Evolutionary conservation across 2,113 vertebrate species (phyloP).

Genomic region (Oxyruncus cristatus): DNA sequence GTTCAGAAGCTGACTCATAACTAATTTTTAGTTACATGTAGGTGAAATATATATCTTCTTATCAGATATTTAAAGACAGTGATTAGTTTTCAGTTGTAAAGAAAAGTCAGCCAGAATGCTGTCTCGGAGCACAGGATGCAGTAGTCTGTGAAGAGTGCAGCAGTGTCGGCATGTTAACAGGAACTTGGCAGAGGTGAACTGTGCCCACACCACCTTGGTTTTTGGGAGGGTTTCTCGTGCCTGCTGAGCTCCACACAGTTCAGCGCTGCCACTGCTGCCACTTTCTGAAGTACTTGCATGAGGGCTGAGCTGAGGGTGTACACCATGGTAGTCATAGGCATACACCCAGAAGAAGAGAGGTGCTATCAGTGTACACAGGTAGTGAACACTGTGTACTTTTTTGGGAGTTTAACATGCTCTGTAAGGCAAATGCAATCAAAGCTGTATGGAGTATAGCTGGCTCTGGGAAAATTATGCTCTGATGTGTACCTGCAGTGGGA

Average conservation of each 20-base stretch:
- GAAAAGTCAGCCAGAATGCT: not conserved
- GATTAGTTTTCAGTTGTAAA: not conserved
- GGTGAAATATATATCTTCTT: not conserved
- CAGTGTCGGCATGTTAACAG: not conserved
- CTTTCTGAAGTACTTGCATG: accelerated
- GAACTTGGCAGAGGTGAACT: not conserved
- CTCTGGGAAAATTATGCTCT: not conserved
- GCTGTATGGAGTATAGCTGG: not conserved
- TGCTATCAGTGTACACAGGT: accelerated
- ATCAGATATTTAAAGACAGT: not conserved
- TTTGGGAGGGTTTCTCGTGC: accelerated
- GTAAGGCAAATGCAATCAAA: not conserved
- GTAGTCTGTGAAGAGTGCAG: not conserved
- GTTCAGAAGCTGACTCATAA: not conserved
- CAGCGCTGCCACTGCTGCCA: not conserved
- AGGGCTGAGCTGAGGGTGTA: not conserved
- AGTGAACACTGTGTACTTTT: not conserved
- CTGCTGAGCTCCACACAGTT: accelerated
- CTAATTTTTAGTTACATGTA: not conserved
- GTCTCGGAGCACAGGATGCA: not conserved
- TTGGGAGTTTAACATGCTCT: not conserved
- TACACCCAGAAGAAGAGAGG: not conserved
- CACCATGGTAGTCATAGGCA: accelerated
- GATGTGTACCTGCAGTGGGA: not conserved
- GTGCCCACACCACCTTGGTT: too few relatives aligned